These are phyloP conservation scores for Volucella inflata DNA, from an alignment of 2,888 invertebrate species.

Conservation along the genomic window DNA sequence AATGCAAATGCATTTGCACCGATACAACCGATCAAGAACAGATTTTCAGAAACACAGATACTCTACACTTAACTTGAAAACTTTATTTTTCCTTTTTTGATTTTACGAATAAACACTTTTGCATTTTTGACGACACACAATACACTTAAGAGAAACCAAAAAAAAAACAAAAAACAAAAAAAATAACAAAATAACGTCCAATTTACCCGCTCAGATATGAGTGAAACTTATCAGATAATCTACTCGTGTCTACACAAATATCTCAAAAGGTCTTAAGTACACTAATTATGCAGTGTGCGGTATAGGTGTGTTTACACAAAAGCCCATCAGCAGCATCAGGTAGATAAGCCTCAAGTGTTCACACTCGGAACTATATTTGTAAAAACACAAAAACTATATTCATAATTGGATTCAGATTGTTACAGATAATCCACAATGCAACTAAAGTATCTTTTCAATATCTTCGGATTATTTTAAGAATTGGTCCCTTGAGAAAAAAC, in stretches of 20 bases:
- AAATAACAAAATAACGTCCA: neutral
- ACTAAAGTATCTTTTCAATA: slow-evolving; percentile 26
- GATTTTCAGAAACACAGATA: neutral
- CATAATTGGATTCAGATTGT: slow-evolving; percentile 13
- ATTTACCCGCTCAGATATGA: slow-evolving; percentile 19
- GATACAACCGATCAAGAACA: slow-evolving; percentile 21
- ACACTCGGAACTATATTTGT: slow-evolving; percentile 4
- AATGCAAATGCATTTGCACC: slow-evolving; percentile 1
- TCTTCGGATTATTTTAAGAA: slow-evolving; percentile 11
- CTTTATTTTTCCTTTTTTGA: slow-evolving; percentile 43
- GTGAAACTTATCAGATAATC: slow-evolving; percentile 30
- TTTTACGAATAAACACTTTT: slow-evolving; percentile 45
- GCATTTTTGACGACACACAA: slow-evolving; percentile 44
- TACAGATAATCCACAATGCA: neutral
- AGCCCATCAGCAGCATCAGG: slow-evolving; percentile 17
- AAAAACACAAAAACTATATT: slow-evolving; percentile 1
- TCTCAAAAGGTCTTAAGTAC: slow-evolving; percentile 30
- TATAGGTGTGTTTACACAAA: slow-evolving; percentile 1
- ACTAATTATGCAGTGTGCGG: neutral
- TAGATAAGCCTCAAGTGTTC: slow-evolving; percentile 29
- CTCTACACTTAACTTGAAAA: slow-evolving; percentile 33
- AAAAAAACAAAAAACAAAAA: neutral
- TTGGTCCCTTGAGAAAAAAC: slow-evolving; percentile 47
- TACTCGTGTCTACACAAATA: neutral
- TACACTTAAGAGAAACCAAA: slow-evolving; percentile 45